Evolutionary conservation across 2,797 vertebrate species (phyloP).

Genomic region (Brachymystax lenok): DNA sequence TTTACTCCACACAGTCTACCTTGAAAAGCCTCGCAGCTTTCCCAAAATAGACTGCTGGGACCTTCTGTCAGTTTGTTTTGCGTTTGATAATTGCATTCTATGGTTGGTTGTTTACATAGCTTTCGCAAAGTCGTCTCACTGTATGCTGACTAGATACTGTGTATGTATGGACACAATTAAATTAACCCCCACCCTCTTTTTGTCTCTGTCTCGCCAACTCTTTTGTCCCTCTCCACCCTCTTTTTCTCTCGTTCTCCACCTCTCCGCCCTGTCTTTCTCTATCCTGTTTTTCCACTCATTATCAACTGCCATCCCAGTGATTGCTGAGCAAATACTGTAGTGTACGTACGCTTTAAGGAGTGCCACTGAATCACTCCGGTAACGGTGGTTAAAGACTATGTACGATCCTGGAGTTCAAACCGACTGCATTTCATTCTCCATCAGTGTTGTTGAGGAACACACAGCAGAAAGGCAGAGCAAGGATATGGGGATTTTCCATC

Average conservation of each 20-base stretch:
- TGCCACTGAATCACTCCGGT: constrained; percentile 14
- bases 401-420: background rate
- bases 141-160: background rate
- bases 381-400: background rate
- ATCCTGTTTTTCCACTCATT: background rate
- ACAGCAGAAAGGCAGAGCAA: background rate
- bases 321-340: constrained; percentile 20
- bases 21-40: constrained; percentile 51
- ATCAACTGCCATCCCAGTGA: background rate
- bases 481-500: background rate
- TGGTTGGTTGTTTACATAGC: background rate
- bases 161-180: background rate
- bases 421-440: background rate
- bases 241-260: background rate
- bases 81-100: background rate
- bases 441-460: background rate
- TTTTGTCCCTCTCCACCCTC: background rate
- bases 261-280: background rate
- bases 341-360: constrained; percentile 8
- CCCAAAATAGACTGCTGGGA: constrained; percentile 49
- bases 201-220: background rate
- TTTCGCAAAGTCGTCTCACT: background rate
- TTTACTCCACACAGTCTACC: constrained; percentile 60
- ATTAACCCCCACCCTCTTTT: background rate
- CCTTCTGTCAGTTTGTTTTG: constrained; percentile 4